Evolutionary conservation across 2,888 invertebrate species (phyloP), one percentile per base, ranked within the genome.

Genomic region (Eupsilia transversa): DNA sequence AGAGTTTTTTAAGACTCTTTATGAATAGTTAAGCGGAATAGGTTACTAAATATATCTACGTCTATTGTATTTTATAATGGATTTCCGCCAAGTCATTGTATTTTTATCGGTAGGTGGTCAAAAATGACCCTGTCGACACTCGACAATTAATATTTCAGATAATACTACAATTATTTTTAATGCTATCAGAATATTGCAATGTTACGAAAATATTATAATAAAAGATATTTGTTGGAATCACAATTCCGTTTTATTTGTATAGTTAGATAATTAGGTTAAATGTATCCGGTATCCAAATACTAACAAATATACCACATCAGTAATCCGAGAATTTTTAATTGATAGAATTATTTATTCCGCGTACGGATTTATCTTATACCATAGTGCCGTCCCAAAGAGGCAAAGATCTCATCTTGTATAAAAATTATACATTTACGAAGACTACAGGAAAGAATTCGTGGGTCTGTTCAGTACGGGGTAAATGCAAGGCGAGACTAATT

Each of bases 331-430:
- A 35, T 60, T 60, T 52, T 43, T 33, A 60, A 73, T 73, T 73
- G 17, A 41, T 59, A 73, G 73, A 73, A 23, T 52, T 52, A 35
- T 20, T n/a, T 17, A 27, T 27, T 46, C 33, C 20, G 6, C 30
- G 10, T 49, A 12, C 41, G 73, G 57, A 41, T 46, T 4, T 73
- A 30, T 49, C 73, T 6, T 74, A 74, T 49, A 30, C 35, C 27
- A 14, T 27, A 49, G 5, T 88, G 27, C 17, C 17, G 35, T 74
- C 61, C 12, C 74, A 74, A 74, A 74, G 73, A 74, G 61, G 74
- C 7, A 74, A 54, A 43, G 23, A 74, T 30, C 75, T 63, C 5
- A 75, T 76, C 14, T 54, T 77, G 6, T 77, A 63, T 35, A 43
- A 74, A n/a, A 63, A 63, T 0, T 46, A 75, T 14, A 75, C 74